Evolutionary conservation across 2,797 vertebrate species (phyloP), one percentile per base, ranked within the genome.

Genomic region (Eurystomus glaucurus): DNA sequence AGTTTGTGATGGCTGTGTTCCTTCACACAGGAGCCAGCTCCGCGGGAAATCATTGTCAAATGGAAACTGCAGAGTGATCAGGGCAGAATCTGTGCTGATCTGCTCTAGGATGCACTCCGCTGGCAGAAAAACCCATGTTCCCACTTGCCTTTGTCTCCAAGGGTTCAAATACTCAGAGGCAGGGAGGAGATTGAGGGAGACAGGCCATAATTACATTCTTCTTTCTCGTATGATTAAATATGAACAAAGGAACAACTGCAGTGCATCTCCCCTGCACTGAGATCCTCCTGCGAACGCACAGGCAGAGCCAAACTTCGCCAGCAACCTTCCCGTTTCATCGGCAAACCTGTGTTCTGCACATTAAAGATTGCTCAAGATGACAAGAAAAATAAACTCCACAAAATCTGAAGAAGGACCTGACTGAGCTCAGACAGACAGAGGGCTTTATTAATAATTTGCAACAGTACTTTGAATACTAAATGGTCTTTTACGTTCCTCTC

Each of bases 201-300:
- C 86, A 93, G 62, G 93, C 58, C 51, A 14, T 88, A 93, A 96
- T 97, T 96, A 95, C 25, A 9, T 70, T 92, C 46, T 90, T 83
- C 64, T 91, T 91, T 93, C 87, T 81, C 22, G 0, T 86, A n/a
- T 41, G 62, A 90, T 96, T 95, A 96, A 85, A 89, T 80, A 71
- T 13, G 88, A 96, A 93, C 93, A 96, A 87, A 93, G 80, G 78
- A 90, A 77, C 62, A 81, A 58, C 35, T 52, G 66, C 80, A 66
- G 19, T 51, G 16, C 70, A 25, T 17, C 62, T 92, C 18, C 28
- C 55, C 80, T 50, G 70, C 39, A 28, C 70, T 2, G 21, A 82
- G 85, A 82, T 70, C 50, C 60, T 78, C 23, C 74, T 55, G 71
- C 77, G 79, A 78, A 85, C 0, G 11, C 52, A 66, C 64, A 72